Evolutionary conservation across 1,140 invertebrate genomes (phyloP), one percentile per base, ranked within the genome.

Genomic region (Trypoxylus dichotomus): DNA sequence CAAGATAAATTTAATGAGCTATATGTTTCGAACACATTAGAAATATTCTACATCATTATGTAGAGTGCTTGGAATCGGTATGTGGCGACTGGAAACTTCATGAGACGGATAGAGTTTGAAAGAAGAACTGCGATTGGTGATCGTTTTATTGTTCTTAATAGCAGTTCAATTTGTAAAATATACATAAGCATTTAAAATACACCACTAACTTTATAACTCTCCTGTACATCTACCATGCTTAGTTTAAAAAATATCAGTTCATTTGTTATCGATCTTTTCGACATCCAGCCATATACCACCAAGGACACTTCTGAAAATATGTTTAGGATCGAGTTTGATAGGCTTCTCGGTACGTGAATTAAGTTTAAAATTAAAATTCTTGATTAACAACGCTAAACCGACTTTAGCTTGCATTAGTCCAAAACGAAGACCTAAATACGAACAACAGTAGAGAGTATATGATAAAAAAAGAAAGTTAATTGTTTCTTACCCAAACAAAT

Each of bases 331-430:
- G 1, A 0, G 21, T 29, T 74, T 74, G 0, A 74, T n/a, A 3
- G 73, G 73, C 8, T 25, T n/a, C 13, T 54, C 42, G 13, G 74
- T 76, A 0, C 43, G 41, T 29, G 21, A 19, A 25, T 76, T 76
- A 3, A 27, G 10, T 25, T 32, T 76, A 3, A 86, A 84, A 78
- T 80, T 85, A 3, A 86, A 86, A 77, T 85, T 84, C 0, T 80
- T 79, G 1, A 90, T 71, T 2, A 89, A 81, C 54, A 81, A 82
- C 0, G 86, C 83, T 7, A 89, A 76, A 5, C 87, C 88, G 8
- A 86, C 80, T 83, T 89, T 89, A 0, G 85, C 84, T 81, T 89
- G 88, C 6, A 85, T 85, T 15, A 86, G 47, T 2, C 85, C 88
- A 76, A 89, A 87, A 8, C 86, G 79, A 81, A 83, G 6, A 21